Conservation (phyloP, 1,140 invertebrate genomes). For the silkworm (Bombyx mori) region ASM3026992v2 NC_085119.1:9696501-9697000, state of each 20-base stretch:
- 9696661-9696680: background rate
- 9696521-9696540: no score
- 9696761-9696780: slow-evolving; percentile 90
- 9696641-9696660: no score
- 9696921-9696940: slow-evolving; percentile 81
- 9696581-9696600: no score
- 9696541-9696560: no score
- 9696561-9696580: no score
- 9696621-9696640: background rate
- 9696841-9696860: slow-evolving; percentile 94
- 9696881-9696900: slow-evolving; percentile 87
- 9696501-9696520: no score
- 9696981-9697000: slow-evolving; percentile 54
- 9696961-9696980: slow-evolving; percentile 79
- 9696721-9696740: background rate
- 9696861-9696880: slow-evolving; percentile 82
- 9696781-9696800: slow-evolving; percentile 83
- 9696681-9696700: background rate
- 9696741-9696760: slow-evolving; percentile 73
- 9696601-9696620: background rate
- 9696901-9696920: slow-evolving; percentile 90
- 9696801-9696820: slow-evolving; percentile 81
- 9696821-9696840: slow-evolving; percentile 93
- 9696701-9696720: background rate
- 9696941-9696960: slow-evolving; percentile 84